Evolutionary conservation across 2,888 invertebrate genomes (phyloP).

Genomic region (Cyaniris semiargus): DNA sequence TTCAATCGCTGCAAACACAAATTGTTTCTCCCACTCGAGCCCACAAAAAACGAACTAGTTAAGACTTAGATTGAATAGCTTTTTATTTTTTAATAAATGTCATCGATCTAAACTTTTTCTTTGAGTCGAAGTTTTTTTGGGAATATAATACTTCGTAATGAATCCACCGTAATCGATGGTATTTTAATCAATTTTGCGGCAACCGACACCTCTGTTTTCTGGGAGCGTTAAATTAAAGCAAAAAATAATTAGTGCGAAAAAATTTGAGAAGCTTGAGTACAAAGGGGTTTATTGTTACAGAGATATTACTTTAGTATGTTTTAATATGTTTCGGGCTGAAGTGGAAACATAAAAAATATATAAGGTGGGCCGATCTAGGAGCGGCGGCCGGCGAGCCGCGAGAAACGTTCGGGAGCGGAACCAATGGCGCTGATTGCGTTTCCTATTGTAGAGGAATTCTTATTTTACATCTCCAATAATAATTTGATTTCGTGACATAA

Average conservation of each 20-base stretch:
- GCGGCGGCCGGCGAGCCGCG: slow-evolving; percentile 23
- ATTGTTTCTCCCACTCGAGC: slow-evolving; percentile 48
- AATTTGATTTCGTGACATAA: slow-evolving; percentile 54
- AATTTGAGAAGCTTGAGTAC: slow-evolving; percentile 73
- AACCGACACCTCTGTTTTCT: slow-evolving; percentile 70
- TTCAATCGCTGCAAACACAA: slow-evolving; percentile 46
- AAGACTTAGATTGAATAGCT: slow-evolving; percentile 37
- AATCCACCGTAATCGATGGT: slow-evolving; percentile 38
- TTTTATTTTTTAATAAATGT: slow-evolving; percentile 48
- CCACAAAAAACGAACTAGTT: slow-evolving; percentile 45
- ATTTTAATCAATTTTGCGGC: slow-evolving; percentile 56
- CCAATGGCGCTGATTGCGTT: slow-evolving; percentile 71
- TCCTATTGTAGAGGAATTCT: slow-evolving; percentile 65
- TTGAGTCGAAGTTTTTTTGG: slow-evolving; percentile 51
- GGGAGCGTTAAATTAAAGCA: slow-evolving; percentile 57
- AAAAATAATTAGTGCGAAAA: slow-evolving; percentile 63
- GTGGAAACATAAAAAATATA: slow-evolving; percentile 9
- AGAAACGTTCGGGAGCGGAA: slow-evolving; percentile 56
- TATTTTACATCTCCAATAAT: slow-evolving; percentile 48
- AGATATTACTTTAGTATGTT: slow-evolving; percentile 16
- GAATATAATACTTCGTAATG: slow-evolving; percentile 40
- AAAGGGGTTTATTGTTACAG: slow-evolving; percentile 48
- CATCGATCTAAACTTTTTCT: slow-evolving; percentile 45
- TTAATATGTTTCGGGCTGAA: slow-evolving; percentile 16
- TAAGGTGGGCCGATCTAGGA: background rate